These are phyloP conservation scores for Parauchenoglanis ngamensis DNA, from an alignment of 2,797 vertebrate genomes.

Conservation along the genomic window DNA sequence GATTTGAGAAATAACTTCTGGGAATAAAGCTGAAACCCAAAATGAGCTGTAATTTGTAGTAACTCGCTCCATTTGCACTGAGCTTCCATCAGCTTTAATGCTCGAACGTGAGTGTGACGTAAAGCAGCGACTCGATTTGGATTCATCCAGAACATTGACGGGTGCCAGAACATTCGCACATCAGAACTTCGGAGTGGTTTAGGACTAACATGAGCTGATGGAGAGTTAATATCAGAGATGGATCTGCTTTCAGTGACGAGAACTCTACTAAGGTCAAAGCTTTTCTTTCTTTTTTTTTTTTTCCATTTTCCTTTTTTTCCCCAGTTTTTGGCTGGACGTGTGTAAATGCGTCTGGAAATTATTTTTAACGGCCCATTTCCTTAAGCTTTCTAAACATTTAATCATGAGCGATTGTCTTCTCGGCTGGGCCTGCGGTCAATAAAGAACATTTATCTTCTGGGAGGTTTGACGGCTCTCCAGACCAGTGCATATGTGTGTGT, in stretches of 20 bases:
- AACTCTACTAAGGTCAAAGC: neutral
- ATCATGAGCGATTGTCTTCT: slow-evolving; percentile 56
- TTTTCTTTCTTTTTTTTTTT: neutral
- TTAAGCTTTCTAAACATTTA: slow-evolving; percentile 56
- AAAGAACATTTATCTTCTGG: slow-evolving; percentile 54
- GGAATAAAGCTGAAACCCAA: neutral
- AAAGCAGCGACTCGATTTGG: neutral
- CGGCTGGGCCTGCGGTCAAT: slow-evolving; percentile 40
- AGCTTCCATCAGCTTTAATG: neutral
- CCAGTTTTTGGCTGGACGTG: slow-evolving; percentile 7
- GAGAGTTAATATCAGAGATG: neutral
- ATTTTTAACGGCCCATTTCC: slow-evolving; percentile 56
- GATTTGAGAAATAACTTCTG: slow-evolving; percentile 9
- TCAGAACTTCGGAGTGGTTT: neutral
- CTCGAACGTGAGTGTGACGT: neutral
- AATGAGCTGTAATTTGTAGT: neutral
- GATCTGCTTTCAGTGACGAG: neutral
- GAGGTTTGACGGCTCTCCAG: slow-evolving; percentile 49
- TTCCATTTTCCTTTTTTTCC: neutral
- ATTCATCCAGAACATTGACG: neutral
- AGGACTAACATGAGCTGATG: neutral
- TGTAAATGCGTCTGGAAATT: slow-evolving; percentile 42
- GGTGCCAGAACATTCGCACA: neutral
- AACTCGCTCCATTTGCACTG: slow-evolving; percentile 3
- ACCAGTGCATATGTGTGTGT: slow-evolving; percentile 30